Conservation (phyloP, 2,888 invertebrate species). For the Chrysolina haemoptera region DNA sequence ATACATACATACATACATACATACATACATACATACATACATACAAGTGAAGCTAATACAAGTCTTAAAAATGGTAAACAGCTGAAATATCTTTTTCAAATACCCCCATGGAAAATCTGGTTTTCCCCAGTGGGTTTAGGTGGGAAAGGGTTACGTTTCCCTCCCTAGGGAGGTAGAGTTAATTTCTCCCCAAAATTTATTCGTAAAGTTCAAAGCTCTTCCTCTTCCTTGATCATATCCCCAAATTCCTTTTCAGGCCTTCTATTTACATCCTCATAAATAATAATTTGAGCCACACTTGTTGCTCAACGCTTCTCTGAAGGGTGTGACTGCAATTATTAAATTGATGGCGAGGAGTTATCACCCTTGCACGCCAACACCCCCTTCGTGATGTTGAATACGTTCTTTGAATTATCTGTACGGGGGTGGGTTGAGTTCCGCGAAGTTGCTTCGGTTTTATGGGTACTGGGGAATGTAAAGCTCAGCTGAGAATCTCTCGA, state of each 20-base stretch:
- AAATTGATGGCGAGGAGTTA: conserved; percentile 14
- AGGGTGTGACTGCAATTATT: conserved; percentile 20
- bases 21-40: too few species aligned
- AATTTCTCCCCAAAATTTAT: background rate
- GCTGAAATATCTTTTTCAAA: too few species aligned
- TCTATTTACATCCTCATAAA: background rate
- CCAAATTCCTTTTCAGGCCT: background rate
- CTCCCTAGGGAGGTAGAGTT: too few species aligned
- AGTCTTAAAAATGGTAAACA: too few species aligned
- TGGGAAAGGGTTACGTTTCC: too few species aligned
- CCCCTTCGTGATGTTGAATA: conserved; percentile 17
- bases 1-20: too few species aligned
- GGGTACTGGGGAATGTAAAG: background rate
- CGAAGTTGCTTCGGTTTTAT: background rate
- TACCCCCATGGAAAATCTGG: too few species aligned
- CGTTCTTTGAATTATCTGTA: conserved; percentile 6
- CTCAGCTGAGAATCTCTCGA: too few species aligned
- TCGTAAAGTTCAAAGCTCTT: background rate
- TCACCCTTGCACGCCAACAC: background rate
- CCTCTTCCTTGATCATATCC: background rate
- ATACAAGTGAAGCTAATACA: too few species aligned
- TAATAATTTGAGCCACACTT: conserved; percentile 17
- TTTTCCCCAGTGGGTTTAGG: too few species aligned
- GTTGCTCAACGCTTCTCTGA: conserved; percentile 1
- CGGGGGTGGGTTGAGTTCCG: background rate